These are phyloP conservation scores for Grammomys dolichurus DNA, from an alignment of 2,113 vertebrate genomes.

Conservation along the genomic window DNA sequence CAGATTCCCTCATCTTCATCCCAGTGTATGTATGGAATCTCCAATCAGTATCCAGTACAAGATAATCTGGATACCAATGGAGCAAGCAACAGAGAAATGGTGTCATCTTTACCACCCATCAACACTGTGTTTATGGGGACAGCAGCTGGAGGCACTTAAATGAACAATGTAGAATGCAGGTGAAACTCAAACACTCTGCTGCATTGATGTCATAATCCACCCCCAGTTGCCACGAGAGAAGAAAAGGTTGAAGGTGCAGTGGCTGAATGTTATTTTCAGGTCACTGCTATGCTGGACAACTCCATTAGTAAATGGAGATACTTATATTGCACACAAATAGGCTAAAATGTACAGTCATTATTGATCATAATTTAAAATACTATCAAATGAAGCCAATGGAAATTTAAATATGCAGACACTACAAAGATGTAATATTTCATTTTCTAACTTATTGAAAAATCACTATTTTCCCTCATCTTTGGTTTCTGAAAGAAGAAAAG, in stretches of 20 bases:
- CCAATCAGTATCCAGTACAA: conserved; percentile 90
- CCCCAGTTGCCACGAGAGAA: neutral
- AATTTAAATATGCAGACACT: conserved; percentile 70
- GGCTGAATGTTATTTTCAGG: conserved; percentile 8
- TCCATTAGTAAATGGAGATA: neutral
- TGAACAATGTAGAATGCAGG: neutral
- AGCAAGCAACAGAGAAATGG: conserved; percentile 88
- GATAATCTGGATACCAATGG: conserved; percentile 90
- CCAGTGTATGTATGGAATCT: conserved; percentile 95
- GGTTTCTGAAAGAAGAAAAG: conserved; percentile 76
- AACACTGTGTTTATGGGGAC: conserved; percentile 98
- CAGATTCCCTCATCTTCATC: conserved; percentile 88
- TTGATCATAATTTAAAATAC: conserved; percentile 69
- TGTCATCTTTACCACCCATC: conserved; percentile 96
- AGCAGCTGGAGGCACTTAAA: conserved; percentile 89
- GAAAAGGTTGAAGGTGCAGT: neutral
- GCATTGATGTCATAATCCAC: neutral
- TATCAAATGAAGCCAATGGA: conserved; percentile 69
- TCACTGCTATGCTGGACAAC: neutral
- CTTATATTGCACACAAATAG: conserved; percentile 66
- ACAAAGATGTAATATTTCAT: conserved; percentile 80
- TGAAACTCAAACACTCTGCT: neutral
- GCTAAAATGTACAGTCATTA: conserved; percentile 62
- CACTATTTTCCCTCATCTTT: conserved; percentile 64
- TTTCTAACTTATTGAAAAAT: conserved; percentile 87